These are phyloP conservation scores for Lagorchestes hirsutus DNA, from an alignment of 2,797 vertebrate species.

Conservation along the genomic window DNA sequence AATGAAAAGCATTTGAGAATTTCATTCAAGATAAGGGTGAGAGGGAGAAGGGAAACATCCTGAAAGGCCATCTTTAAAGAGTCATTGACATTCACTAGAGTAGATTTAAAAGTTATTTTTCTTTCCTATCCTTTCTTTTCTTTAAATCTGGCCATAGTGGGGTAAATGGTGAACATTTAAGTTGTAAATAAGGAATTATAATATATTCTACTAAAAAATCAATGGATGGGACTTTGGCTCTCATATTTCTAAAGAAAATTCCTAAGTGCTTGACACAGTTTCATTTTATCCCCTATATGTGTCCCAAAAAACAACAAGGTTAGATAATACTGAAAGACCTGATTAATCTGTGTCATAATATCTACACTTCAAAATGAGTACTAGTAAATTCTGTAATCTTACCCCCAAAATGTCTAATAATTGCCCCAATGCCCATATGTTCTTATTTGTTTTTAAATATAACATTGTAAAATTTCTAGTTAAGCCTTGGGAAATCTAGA, in stretches of 20 bases:
- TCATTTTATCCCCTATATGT: conserved; percentile 28
- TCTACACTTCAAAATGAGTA: background rate
- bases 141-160: background rate
- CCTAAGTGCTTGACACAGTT: background rate
- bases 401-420: background rate
- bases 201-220: background rate
- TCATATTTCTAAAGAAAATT: background rate
- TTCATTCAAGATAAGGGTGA: conserved; percentile 37
- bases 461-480: background rate
- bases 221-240: background rate
- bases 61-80: conserved; percentile 6
- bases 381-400: background rate
- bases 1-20: background rate
- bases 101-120: background rate
- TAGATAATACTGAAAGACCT: background rate
- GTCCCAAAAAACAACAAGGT: conserved; percentile 10
- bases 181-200: background rate
- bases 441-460: background rate
- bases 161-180: background rate
- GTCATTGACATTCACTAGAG: background rate
- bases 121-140: background rate
- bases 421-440: background rate
- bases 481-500: background rate
- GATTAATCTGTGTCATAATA: background rate
- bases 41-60: background rate